Conservation (phyloP, 1,140 invertebrate species). For the Cotesia glomerata region DNA sequence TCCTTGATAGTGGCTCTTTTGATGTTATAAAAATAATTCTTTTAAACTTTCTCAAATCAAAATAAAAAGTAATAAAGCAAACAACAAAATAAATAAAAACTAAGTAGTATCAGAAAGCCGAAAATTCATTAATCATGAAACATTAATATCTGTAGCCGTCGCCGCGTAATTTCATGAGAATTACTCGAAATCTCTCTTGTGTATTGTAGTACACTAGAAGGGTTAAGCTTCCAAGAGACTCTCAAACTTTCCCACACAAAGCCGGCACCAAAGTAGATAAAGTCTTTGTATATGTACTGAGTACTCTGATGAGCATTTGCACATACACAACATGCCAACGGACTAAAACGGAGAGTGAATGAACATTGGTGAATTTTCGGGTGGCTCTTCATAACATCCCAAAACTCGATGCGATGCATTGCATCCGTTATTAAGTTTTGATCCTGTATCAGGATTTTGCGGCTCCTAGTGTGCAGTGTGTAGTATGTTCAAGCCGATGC, state of each 20-base stretch:
- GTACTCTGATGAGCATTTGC: neutral
- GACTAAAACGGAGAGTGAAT: neutral
- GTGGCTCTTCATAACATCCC: neutral
- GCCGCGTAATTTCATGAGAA: no score
- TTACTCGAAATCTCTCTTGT: neutral
- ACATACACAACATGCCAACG: neutral
- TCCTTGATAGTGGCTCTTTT: no score
- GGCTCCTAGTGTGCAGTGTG: neutral
- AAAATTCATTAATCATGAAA: no score
- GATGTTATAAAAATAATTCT: no score
- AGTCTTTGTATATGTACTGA: neutral
- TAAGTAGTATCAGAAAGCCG: no score
- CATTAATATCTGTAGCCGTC: no score
- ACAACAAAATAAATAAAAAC: no score
- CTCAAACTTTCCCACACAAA: neutral
- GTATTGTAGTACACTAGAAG: neutral
- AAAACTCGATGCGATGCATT: neutral
- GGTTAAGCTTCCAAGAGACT: neutral
- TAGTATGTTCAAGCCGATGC: neutral
- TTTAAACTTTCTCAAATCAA: no score
- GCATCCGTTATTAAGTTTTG: slow-evolving; percentile 36
- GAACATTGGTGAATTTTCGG: slow-evolving; percentile 15
- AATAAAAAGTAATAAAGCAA: no score
- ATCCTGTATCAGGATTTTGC: slow-evolving; percentile 23
- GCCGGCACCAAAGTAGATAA: slow-evolving; percentile 16